A percentile compares a stretch with the other conserved stretches of the same genome.
These are phyloP conservation scores for Polydesmus complanatus DNA, from an alignment of 2,888 invertebrate genomes.

Conservation along the genomic window DNA sequence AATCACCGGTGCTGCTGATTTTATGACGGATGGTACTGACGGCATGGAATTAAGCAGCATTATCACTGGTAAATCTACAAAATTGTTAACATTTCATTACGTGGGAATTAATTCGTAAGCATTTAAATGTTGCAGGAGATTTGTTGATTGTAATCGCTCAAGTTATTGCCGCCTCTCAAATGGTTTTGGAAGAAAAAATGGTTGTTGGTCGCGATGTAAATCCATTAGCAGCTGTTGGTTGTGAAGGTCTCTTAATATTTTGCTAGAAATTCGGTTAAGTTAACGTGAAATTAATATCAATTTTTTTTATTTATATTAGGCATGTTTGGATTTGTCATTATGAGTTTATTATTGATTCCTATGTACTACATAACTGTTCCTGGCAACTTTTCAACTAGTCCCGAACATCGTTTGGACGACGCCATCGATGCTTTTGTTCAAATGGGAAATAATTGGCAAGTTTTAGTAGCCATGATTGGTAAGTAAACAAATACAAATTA, in stretches of 20 bases:
- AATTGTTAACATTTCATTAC: background rate
- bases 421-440: constrained; percentile 70
- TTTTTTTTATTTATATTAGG: constrained; percentile 28
- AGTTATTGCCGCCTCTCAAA: constrained; percentile 73
- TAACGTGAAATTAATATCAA: background rate
- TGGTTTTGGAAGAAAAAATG: constrained; percentile 90
- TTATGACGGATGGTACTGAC: constrained; percentile 29
- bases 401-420: constrained; percentile 52
- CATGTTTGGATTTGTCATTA: constrained; percentile 52
- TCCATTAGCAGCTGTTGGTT: constrained; percentile 79
- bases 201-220: constrained; percentile 71
- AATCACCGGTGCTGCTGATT: constrained; percentile 60
- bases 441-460: constrained; percentile 48
- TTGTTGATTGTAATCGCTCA: constrained; percentile 45
- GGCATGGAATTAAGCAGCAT: constrained; percentile 47
- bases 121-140: constrained; percentile 33
- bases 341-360: constrained; percentile 51
- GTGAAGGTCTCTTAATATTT: constrained; percentile 53
- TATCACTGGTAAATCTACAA: constrained; percentile 46
- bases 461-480: constrained; percentile 54
- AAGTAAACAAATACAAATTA: constrained; percentile 25
- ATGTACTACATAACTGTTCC: constrained; percentile 51
- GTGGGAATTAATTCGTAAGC: background rate
- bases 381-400: constrained; percentile 21
- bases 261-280: background rate